Conservation (phyloP, 2,888 invertebrate genomes). For the Exephanes ischioxanthus region DNA sequence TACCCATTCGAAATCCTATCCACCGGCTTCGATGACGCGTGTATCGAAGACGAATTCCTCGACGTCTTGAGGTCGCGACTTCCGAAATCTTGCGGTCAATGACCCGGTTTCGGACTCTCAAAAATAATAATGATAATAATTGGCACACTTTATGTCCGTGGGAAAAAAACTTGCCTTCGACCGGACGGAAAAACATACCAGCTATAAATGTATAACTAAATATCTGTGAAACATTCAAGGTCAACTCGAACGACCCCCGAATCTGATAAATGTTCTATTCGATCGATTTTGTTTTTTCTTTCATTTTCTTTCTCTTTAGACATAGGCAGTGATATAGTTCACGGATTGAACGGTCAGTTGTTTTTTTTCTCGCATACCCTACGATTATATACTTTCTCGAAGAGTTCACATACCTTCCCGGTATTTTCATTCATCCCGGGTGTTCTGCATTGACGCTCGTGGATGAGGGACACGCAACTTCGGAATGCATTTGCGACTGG, state of each 20-base stretch:
- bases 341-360: not conserved
- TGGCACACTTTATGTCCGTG: not conserved
- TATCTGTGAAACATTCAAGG: not conserved
- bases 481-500: slow-evolving; percentile 33
- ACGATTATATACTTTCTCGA: slow-evolving; percentile 15
- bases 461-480: not conserved
- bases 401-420: not conserved
- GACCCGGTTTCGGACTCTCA: slow-evolving; percentile 47
- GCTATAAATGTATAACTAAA: not conserved
- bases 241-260: not conserved
- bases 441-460: slow-evolving; percentile 24
- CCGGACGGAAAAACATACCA: not conserved
- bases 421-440: slow-evolving; percentile 48
- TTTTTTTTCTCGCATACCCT: not conserved
- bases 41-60: slow-evolving; percentile 49
- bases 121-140: slow-evolving; percentile 10
- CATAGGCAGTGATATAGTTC: not conserved
- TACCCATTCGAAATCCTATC: slow-evolving; percentile 32
- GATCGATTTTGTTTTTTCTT: not conserved
- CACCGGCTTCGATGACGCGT: slow-evolving; percentile 2
- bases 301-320: not conserved
- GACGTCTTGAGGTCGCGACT: slow-evolving; percentile 46
- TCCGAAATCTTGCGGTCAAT: slow-evolving; percentile 60
- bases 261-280: not conserved
- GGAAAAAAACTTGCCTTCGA: not conserved